Evolutionary conservation across 1,140 invertebrate genomes (phyloP).

Genomic region (Akabosia matsudoensis): DNA sequence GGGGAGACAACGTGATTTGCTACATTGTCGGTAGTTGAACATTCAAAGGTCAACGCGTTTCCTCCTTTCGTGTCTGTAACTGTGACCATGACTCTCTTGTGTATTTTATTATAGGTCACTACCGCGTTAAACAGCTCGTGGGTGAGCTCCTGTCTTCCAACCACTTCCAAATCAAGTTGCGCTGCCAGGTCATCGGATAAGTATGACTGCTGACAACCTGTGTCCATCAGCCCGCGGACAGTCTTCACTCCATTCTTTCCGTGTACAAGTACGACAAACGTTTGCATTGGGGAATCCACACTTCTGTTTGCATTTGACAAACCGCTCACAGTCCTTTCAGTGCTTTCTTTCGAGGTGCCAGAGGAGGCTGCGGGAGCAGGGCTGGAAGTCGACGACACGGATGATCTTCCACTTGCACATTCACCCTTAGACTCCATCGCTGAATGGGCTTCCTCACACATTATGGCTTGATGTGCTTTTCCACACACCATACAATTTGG

Average conservation of each 20-base stretch:
- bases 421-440: no score
- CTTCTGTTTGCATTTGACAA: not conserved
- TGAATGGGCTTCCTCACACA: not conserved
- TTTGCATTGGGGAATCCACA: not conserved
- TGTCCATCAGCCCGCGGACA: not conserved
- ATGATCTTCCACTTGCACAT: not conserved
- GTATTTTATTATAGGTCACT: not conserved
- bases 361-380: not conserved
- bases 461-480: not conserved
- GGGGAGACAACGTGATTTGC: not conserved
- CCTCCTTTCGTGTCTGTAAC: not conserved
- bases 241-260: not conserved
- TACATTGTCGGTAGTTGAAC: slow-evolving; percentile 25
- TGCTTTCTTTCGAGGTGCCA: not conserved
- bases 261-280: not conserved
- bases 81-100: slow-evolving; percentile 13
- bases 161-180: not conserved
- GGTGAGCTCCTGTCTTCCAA: not conserved
- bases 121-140: slow-evolving; percentile 29
- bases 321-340: not conserved
- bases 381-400: not conserved
- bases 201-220: not conserved
- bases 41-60: not conserved
- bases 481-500: no score
- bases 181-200: not conserved